phyloP scores from a whole-genome alignment of 2,113 vertebrate genomes.

The Chrysochloris asiatica region DNA sequence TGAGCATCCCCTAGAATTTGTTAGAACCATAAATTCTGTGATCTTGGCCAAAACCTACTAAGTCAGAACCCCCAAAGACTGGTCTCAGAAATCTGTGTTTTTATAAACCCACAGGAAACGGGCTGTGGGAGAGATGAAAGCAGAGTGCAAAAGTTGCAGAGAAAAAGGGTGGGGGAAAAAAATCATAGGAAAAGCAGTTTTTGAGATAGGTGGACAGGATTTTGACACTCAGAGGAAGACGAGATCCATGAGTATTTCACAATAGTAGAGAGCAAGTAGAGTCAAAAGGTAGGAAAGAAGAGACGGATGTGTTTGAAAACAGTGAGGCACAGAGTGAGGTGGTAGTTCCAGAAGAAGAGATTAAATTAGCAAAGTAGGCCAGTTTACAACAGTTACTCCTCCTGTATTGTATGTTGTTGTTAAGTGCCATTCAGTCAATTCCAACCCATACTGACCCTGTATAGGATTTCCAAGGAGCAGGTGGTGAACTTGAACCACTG shows the following conservation, averaged over 20 bases:
- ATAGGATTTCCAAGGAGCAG: too few relatives aligned
- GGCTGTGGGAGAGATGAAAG: not conserved
- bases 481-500: too few relatives aligned
- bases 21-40: not conserved
- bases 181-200: not conserved
- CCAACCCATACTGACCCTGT: too few relatives aligned
- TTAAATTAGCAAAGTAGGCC: not conserved
- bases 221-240: not conserved
- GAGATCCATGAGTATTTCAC: not conserved
- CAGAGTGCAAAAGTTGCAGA: not conserved
- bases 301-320: not conserved
- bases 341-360: not conserved
- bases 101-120: not conserved
- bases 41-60: not conserved
- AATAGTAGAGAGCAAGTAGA: not conserved
- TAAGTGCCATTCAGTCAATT: too few relatives aligned
- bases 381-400: not conserved
- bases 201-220: not conserved
- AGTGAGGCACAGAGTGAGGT: not conserved
- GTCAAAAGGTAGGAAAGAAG: not conserved
- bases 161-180: not conserved
- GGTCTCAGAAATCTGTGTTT: not conserved
- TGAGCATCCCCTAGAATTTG: not conserved
- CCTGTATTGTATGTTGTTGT: too few relatives aligned
- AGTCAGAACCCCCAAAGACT: not conserved